These are phyloP conservation scores for Zophobas morio DNA, from an alignment of 1,140 invertebrate genomes.

Conservation along the genomic window DNA sequence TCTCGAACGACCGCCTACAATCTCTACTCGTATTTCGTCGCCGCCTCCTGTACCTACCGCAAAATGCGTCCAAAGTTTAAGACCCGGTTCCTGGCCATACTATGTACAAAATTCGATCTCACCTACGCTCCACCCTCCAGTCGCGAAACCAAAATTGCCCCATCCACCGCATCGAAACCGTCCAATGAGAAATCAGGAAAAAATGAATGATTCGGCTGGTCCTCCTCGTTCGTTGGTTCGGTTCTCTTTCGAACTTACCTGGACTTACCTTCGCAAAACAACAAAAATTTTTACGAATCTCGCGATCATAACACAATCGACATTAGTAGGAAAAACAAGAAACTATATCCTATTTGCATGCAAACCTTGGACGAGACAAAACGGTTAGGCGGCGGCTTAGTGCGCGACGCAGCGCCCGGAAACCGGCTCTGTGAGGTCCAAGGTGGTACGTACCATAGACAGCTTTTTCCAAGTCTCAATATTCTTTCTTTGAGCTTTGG, in stretches of 20 bases:
- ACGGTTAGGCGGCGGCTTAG: conserved; percentile 7
- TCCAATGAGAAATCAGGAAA: too few relatives aligned
- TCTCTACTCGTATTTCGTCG: too few relatives aligned
- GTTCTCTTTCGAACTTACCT: conserved; percentile 36
- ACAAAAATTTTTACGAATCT: conserved; percentile 7
- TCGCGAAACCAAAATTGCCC: conserved; percentile 27
- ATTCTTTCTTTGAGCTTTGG: conserved; percentile 98
- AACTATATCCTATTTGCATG: conserved; percentile 38
- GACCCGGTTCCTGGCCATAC: neutral
- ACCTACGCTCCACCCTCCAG: neutral
- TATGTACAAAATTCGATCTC: neutral
- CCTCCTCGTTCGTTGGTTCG: too few relatives aligned
- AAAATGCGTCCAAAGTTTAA: too few relatives aligned
- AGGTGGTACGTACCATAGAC: conserved; percentile 87
- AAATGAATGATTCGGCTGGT: too few relatives aligned
- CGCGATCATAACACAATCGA: neutral
- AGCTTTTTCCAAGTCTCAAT: conserved; percentile 98
- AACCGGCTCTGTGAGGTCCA: conserved; percentile 53
- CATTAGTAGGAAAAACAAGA: conserved; percentile 14
- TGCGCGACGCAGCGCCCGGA: neutral
- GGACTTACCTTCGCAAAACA: conserved; percentile 22
- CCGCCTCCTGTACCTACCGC: too few relatives aligned
- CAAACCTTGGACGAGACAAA: conserved; percentile 46
- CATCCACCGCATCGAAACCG: too few relatives aligned
- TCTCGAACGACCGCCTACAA: too few relatives aligned